These are phyloP conservation scores for Phalanger gymnotis DNA, from an alignment of 2,797 vertebrate species.

Conservation along the genomic window DNA sequence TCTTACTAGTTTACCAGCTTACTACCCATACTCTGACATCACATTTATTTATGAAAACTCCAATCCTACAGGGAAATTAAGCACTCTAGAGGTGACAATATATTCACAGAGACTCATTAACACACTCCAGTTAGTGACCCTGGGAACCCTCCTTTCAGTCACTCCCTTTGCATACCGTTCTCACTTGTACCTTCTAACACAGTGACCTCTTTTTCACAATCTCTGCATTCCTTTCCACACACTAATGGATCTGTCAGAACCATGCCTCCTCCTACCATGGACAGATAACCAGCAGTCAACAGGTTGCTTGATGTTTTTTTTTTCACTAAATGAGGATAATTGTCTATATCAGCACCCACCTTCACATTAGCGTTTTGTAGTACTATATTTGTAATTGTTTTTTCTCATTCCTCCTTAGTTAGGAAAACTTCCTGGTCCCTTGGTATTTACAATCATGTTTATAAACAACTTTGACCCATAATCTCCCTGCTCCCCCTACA, in stretches of 20 bases:
- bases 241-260: not conserved
- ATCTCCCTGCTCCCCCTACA: not conserved
- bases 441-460: not conserved
- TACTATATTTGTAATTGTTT: not conserved
- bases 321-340: not conserved
- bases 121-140: not conserved
- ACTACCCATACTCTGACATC: not conserved
- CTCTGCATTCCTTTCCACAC: not conserved
- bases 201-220: not conserved
- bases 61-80: not conserved
- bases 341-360: not conserved
- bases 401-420: not conserved
- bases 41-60: not conserved
- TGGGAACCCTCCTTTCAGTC: not conserved
- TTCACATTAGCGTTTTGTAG: not conserved
- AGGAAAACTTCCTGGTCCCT: not conserved
- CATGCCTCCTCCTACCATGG: not conserved
- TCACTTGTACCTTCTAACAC: not conserved
- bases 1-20: not conserved
- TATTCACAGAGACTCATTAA: not conserved
- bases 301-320: not conserved
- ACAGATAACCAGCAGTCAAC: not conserved
- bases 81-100: not conserved
- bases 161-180: not conserved
- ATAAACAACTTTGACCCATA: not conserved